Percentiles rank a stretch among this genome's conserved stretches.
These are phyloP conservation scores for Onthophagus sagittarius DNA, from an alignment of 2,888 invertebrate genomes.

Conservation along the genomic window DNA sequence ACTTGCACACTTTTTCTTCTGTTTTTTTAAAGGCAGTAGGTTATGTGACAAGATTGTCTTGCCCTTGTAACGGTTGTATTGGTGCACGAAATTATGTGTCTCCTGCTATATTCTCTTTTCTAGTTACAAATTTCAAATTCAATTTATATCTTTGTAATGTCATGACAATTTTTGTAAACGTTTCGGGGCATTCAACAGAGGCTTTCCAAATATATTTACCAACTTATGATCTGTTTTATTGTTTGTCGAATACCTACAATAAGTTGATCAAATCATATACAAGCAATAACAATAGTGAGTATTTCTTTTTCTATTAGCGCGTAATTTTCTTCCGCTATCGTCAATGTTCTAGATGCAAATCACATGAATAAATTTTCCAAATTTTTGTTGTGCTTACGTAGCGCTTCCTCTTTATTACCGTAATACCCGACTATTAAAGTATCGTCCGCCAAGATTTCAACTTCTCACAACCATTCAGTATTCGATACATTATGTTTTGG, in stretches of 20 bases:
- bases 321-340: not conserved
- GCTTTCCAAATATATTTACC: not conserved
- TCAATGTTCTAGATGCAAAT: not conserved
- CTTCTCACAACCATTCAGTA: no score
- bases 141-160: not conserved
- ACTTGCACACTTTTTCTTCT: not conserved
- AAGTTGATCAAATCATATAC: constrained; percentile 3
- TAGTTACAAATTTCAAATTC: not conserved
- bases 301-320: constrained; percentile 1
- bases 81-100: not conserved
- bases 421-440: no score
- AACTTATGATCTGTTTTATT: not conserved
- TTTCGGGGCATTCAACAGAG: not conserved
- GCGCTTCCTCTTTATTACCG: no score
- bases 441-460: no score
- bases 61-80: not conserved
- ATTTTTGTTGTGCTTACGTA: no score
- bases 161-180: constrained; percentile 15
- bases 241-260: not conserved
- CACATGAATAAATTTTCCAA: no score
- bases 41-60: not conserved
- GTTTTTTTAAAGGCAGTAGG: not conserved
- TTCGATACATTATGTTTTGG: no score
- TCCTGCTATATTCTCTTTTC: not conserved
- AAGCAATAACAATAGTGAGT: constrained; percentile 4